A percentile compares a stretch with the other conserved stretches of the same genome.
These are phyloP conservation scores for Ginglymostoma cirratum DNA, from an alignment of 2,113 vertebrate species.

Conservation along the genomic window DNA sequence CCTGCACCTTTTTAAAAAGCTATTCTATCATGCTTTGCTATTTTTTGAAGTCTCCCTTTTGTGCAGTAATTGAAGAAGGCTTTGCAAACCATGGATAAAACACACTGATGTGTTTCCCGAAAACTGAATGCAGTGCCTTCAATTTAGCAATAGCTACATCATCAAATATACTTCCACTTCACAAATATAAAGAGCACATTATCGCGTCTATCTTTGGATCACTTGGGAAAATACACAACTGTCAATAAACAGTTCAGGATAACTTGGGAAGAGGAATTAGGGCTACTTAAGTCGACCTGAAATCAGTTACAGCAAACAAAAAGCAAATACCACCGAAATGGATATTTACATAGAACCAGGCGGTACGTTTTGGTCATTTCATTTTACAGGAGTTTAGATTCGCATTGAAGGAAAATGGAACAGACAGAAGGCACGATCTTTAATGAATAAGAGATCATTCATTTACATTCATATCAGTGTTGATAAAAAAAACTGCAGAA, in stretches of 20 bases:
- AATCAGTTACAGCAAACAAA: conserved; percentile 46
- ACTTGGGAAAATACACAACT: background rate
- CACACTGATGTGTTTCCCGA: background rate
- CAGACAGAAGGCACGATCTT: background rate
- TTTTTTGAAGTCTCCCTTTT: background rate
- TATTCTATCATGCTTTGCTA: background rate
- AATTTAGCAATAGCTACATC: background rate
- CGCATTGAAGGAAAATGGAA: background rate
- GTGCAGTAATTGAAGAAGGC: background rate
- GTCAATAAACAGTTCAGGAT: conserved; percentile 52
- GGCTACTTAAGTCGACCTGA: conserved; percentile 66
- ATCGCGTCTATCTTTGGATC: background rate
- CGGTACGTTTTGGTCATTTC: conserved; percentile 1
- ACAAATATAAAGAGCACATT: background rate
- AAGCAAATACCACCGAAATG: background rate
- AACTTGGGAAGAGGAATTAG: conserved; percentile 58
- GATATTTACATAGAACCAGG: background rate
- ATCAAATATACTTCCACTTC: background rate
- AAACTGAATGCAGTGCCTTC: background rate
- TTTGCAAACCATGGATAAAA: background rate
- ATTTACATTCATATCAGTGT: background rate
- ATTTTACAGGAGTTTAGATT: background rate
- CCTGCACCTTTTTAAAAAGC: background rate
- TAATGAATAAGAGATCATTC: conserved; percentile 6
- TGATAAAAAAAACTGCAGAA: background rate